A percentile compares a stretch with the other conserved stretches of the same genome.
Conservation (phyloP, 1,140 invertebrate genomes). For the Wasmannia auropunctata region DNA sequence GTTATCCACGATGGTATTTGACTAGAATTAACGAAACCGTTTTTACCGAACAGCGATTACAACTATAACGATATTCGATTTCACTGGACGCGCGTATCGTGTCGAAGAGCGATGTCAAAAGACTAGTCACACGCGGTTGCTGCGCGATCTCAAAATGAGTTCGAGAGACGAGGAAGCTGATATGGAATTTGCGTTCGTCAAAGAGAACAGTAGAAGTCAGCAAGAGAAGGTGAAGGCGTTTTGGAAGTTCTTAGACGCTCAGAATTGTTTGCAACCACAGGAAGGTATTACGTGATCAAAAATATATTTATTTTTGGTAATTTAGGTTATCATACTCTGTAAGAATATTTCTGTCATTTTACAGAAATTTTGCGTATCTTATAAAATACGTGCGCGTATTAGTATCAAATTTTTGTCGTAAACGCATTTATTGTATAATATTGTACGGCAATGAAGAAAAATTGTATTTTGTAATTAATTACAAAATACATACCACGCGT, state of each 20-base stretch:
- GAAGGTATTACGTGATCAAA: background rate
- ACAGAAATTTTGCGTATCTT: background rate
- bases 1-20: background rate
- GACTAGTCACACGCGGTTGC: background rate
- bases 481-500: no score
- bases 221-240: conserved; percentile 70
- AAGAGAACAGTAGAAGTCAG: conserved; percentile 44
- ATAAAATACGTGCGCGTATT: background rate
- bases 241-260: conserved; percentile 71
- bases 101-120: conserved; percentile 14
- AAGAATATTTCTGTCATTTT: background rate
- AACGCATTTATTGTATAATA: background rate
- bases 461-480: background rate
- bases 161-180: background rate
- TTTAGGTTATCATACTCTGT: background rate
- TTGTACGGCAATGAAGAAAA: background rate
- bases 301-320: no score
- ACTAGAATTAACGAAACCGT: background rate
- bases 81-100: conserved; percentile 32
- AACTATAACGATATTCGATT: conserved; percentile 21
- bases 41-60: conserved; percentile 11
- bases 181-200: conserved; percentile 66
- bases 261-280: conserved; percentile 51
- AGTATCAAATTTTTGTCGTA: background rate
- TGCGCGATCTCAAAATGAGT: conserved; percentile 12